These are phyloP conservation scores for Scotopteryx bipunctaria DNA, from an alignment of 2,888 invertebrate genomes.

Conservation along the genomic window DNA sequence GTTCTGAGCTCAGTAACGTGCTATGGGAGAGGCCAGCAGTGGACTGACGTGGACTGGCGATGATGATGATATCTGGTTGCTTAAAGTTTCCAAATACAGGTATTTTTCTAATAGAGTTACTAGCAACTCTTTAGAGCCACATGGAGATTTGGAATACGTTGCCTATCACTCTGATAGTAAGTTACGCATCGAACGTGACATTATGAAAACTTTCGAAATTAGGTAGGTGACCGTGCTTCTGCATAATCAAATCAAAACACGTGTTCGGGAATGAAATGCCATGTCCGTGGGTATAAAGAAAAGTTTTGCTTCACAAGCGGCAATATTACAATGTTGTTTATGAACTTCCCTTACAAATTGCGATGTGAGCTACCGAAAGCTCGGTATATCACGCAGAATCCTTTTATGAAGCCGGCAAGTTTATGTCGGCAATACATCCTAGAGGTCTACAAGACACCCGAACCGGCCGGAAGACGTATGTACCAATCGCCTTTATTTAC, in stretches of 20 bases:
- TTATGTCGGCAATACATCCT: conserved; percentile 23
- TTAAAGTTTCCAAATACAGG: no score
- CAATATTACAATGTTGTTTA: neutral
- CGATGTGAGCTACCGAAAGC: conserved; percentile 9
- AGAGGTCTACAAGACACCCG: conserved; percentile 14
- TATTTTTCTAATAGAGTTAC: no score
- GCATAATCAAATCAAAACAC: neutral
- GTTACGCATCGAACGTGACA: no score
- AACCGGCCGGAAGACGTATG: conserved; percentile 25
- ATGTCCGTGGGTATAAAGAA: neutral
- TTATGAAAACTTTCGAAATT: neutral
- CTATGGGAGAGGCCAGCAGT: no score
- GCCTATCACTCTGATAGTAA: no score
- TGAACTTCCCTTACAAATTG: conserved; percentile 13
- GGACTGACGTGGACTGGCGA: no score
- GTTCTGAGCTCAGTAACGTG: no score
- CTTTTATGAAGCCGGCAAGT: conserved; percentile 24
- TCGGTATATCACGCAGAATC: conserved; percentile 14
- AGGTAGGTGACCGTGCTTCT: neutral
- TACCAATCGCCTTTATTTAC: conserved; percentile 24
- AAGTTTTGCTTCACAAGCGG: neutral
- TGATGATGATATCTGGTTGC: no score
- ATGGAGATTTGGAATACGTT: no score
- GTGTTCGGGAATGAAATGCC: neutral
- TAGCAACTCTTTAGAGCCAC: no score